Evolutionary conservation across 1,140 invertebrate species (phyloP), one percentile per base, ranked within the genome.

Genomic region (Spodoptera frugiperda): DNA sequence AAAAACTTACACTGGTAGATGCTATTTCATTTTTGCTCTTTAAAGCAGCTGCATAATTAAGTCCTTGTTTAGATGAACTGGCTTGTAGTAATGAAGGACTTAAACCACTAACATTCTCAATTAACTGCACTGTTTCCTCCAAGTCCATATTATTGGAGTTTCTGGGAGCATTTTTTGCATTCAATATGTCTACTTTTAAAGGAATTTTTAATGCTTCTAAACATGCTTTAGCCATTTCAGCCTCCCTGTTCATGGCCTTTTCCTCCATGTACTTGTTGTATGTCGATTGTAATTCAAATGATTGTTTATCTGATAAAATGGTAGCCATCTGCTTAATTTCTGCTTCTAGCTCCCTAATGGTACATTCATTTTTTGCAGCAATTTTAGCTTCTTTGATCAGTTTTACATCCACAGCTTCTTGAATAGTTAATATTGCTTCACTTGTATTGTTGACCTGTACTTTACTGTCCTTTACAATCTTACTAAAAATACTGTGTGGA

Each of bases 281-380:
- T 15, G 86, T 77, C 39, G 74, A 54, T 70, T 90, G 83, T 65
- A 93, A 83, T 46, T 93, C 91, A 39, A 78, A 59, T 19, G 83
- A 81, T 70, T 93, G 90, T 74, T 91, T 91, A 15, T 94, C 91
- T 70, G 90, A 85, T 68, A 94, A 77, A 67, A 93, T 92, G 6
- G 83, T 72, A 67, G 82, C 88, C 90, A 94, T 94, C 78, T 92
- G 87, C 57, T 89, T 91, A 4, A 94, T 93, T 85, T 94, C 94
- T 19, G 88, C 84, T 71, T 93, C 90, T 15, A 94, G 75, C 61
- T 92, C 91, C 73, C 91, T 85, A 11, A 94, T 90, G 46, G 82
- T 88, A 44, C 78, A 81, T 77, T 94, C 94, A 86, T 91, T 93
- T 82, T 88, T 86, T 30, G 90, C 89, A 15, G 93, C 92, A 70